Evolutionary conservation across 2,113 vertebrate species (phyloP).

Genomic region (Corythaeola cristata): DNA sequence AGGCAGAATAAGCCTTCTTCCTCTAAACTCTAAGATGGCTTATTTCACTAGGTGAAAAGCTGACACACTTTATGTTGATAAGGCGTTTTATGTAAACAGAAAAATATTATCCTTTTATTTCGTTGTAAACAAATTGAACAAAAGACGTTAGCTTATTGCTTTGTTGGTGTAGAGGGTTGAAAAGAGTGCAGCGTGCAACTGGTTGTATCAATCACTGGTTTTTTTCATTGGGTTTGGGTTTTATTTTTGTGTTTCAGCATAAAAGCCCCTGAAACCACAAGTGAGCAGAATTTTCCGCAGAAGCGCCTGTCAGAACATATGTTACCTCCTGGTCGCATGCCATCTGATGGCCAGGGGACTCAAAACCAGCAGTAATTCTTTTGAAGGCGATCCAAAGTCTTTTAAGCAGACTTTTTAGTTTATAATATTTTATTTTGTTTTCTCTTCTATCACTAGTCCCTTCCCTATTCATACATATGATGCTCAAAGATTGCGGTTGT

Average conservation of each 20-base stretch:
- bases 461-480: constrained; percentile 35
- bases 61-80: neutral
- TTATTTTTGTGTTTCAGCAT: neutral
- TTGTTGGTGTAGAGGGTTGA: neutral
- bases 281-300: constrained; percentile 34
- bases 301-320: constrained; percentile 50
- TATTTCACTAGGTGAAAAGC: neutral
- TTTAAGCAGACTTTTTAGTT: constrained; percentile 45
- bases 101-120: neutral
- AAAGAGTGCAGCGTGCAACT: neutral
- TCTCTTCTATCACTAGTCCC: constrained; percentile 27
- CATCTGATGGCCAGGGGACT: constrained; percentile 42
- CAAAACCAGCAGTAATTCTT: constrained; percentile 13
- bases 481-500: neutral
- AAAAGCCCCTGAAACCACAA: neutral
- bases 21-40: neutral
- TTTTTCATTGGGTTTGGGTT: neutral
- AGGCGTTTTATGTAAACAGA: constrained; percentile 5
- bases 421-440: constrained; percentile 53
- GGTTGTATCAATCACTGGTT: neutral
- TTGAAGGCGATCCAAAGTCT: constrained; percentile 62
- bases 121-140: neutral
- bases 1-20: neutral
- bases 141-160: neutral
- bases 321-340: constrained; percentile 26